Percentiles rank a stretch among this genome's conserved stretches.
phyloP scores from a whole-genome alignment of 2,888 invertebrate genomes.

The Seira sanloemensis region DNA sequence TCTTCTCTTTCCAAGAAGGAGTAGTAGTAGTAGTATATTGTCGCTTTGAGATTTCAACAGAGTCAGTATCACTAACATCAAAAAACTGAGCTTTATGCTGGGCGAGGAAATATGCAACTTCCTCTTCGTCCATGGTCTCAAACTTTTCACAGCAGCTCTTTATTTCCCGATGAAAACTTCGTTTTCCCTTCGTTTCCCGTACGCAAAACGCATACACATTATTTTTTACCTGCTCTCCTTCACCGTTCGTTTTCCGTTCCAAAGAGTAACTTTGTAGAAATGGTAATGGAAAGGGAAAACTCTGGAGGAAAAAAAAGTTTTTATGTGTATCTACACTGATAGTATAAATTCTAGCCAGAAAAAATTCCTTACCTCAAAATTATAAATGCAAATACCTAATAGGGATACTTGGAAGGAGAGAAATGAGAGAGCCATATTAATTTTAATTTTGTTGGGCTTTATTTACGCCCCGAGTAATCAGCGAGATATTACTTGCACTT shows the following conservation, averaged over 20 bases:
- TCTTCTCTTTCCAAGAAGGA: background rate
- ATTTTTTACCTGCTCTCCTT: conserved; percentile 32
- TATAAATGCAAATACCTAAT: no score
- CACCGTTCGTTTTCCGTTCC: background rate
- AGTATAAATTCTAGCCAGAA: no score
- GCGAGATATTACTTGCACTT: no score
- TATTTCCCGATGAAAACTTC: background rate
- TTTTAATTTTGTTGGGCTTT: no score
- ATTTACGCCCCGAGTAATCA: no score
- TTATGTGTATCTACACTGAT: no score
- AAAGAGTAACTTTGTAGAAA: background rate
- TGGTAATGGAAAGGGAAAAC: no score
- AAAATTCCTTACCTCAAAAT: no score
- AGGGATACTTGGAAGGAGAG: no score
- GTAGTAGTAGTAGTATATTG: conserved; percentile 5
- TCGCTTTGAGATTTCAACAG: conserved; percentile 44
- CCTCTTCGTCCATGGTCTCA: background rate
- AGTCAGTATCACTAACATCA: conserved; percentile 39
- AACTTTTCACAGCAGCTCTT: background rate
- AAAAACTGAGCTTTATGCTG: background rate
- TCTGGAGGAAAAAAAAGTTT: no score
- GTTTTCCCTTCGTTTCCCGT: background rate
- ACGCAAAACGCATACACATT: background rate
- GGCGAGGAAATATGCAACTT: background rate
- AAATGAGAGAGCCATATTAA: no score